These are phyloP conservation scores for Pomacea maculata DNA, from an alignment of 1,140 invertebrate species.

Conservation along the genomic window DNA sequence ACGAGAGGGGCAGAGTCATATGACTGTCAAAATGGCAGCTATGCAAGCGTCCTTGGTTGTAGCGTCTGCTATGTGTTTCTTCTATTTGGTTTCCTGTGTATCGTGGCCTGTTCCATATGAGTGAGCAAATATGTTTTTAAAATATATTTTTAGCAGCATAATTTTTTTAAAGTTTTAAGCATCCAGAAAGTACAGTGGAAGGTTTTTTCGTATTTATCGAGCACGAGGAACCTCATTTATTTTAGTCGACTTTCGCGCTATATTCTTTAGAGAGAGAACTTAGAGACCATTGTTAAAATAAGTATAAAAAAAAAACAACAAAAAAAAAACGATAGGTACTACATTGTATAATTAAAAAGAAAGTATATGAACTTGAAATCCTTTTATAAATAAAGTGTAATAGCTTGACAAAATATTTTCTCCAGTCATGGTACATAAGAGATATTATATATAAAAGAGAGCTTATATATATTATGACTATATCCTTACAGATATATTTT, in stretches of 20 bases:
- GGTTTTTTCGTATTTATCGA: too few relatives aligned
- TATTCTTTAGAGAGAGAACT: neutral
- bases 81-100: neutral
- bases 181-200: neutral
- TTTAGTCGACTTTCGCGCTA: too few relatives aligned
- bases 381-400: too few relatives aligned
- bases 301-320: neutral
- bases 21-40: slow-evolving; percentile 14
- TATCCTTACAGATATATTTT: too few relatives aligned
- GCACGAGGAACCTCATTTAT: too few relatives aligned
- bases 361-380: too few relatives aligned
- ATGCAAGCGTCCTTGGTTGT: neutral
- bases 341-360: too few relatives aligned
- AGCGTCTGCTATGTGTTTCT: neutral
- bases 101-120: slow-evolving; percentile 4
- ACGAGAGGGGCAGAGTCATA: neutral
- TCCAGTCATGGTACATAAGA: too few relatives aligned
- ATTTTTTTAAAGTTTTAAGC: neutral
- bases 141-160: neutral
- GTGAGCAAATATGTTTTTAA: neutral
- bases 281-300: neutral
- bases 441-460: too few relatives aligned
- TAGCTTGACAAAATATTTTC: too few relatives aligned
- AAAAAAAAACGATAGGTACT: too few relatives aligned
- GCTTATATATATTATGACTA: too few relatives aligned